These are phyloP conservation scores for Phorcus lineatus DNA, from an alignment of 2,888 invertebrate species.

Conservation along the genomic window DNA sequence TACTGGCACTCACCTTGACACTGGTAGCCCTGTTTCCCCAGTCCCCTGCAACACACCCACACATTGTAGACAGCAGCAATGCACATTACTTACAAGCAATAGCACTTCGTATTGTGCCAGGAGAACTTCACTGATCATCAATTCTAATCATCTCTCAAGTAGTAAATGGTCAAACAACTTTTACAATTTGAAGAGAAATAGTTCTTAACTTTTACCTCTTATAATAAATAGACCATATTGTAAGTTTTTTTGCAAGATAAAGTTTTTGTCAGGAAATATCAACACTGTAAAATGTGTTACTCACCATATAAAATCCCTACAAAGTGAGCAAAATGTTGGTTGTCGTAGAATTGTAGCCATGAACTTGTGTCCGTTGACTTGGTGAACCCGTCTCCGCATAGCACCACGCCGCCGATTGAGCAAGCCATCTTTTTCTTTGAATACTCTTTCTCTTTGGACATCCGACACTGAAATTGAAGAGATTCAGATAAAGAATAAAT, in stretches of 20 bases:
- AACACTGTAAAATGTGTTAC: conserved; percentile 24
- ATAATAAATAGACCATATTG: too few species aligned
- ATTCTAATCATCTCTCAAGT: too few species aligned
- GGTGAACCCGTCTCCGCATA: conserved; percentile 97
- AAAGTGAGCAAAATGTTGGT: conserved; percentile 99
- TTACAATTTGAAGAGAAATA: too few species aligned
- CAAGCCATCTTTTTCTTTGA: conserved; percentile 92
- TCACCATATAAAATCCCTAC: conserved; percentile 98
- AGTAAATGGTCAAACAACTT: too few species aligned
- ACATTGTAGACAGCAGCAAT: neutral
- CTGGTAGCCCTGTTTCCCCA: conserved; percentile 78
- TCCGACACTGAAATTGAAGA: conserved; percentile 31
- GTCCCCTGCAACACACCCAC: conserved; percentile 72
- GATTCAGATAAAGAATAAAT: too few species aligned
- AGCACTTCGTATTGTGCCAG: too few species aligned
- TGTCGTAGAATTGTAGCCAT: conserved; percentile 99
- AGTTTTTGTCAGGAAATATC: too few species aligned
- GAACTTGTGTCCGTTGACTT: conserved; percentile 98
- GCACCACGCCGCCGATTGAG: conserved; percentile 97
- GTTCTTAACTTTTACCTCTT: too few species aligned
- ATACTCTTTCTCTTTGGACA: conserved; percentile 80
- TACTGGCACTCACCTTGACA: conserved; percentile 76
- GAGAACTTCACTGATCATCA: too few species aligned
- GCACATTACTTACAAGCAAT: too few species aligned
- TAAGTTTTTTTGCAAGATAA: too few species aligned